Evolutionary conservation across 2,888 invertebrate species (phyloP).

Genomic region (Thecocarcelia acutangulata): DNA sequence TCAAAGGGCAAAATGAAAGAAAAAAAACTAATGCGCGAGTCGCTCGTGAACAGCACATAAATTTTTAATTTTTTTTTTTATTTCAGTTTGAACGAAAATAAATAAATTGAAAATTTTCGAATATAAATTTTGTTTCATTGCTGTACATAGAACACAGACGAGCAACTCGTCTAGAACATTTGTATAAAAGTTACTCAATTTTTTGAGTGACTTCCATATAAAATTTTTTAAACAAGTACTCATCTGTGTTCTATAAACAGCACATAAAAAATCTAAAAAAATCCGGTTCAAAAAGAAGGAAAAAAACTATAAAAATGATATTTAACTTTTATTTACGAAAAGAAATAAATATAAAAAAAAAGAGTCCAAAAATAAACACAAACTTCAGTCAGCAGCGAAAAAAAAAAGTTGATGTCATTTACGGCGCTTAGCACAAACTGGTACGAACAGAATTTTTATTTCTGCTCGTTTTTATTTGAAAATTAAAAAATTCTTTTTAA

Average conservation of each 20-base stretch:
- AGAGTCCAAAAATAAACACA: conserved; percentile 11
- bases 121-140: conserved; percentile 11
- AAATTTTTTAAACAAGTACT: too few species aligned
- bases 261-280: not conserved
- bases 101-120: conserved; percentile 11
- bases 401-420: conserved; percentile 36
- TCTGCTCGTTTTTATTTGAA: conserved; percentile 23
- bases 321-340: conserved; percentile 31
- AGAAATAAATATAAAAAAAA: conserved; percentile 33
- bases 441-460: conserved; percentile 60
- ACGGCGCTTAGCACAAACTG: conserved; percentile 68
- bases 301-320: conserved; percentile 39
- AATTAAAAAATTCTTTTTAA: conserved; percentile 41
- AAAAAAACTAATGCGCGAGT: too few species aligned
- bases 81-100: conserved; percentile 9
- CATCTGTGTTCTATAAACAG: too few species aligned
- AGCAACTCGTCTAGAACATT: too few species aligned
- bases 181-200: too few species aligned
- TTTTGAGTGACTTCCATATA: too few species aligned
- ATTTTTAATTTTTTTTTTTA: too few species aligned
- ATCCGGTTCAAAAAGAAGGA: conserved; percentile 27
- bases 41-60: too few species aligned
- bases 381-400: conserved; percentile 26
- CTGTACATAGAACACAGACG: too few species aligned
- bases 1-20: not conserved